These are phyloP conservation scores for Sula dactylatra DNA, from an alignment of 2,113 vertebrate species.

Conservation along the genomic window DNA sequence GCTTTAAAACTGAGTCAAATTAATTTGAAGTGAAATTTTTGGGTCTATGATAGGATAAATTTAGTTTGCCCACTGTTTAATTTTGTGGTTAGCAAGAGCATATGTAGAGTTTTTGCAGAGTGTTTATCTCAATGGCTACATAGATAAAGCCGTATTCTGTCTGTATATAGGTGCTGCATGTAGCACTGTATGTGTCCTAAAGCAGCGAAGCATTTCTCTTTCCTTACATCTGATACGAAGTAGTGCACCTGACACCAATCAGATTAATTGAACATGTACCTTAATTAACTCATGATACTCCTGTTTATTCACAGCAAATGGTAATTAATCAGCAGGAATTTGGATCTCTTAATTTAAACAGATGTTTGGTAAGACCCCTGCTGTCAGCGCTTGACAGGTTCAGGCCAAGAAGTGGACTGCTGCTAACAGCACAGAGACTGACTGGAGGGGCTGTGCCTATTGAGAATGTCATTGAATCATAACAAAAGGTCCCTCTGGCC, in stretches of 20 bases:
- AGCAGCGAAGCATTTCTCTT: background rate
- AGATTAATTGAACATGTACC: constrained; percentile 4
- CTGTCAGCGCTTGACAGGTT: background rate
- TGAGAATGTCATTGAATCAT: background rate
- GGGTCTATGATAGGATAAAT: background rate
- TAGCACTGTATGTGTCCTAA: background rate
- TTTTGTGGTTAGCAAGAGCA: background rate
- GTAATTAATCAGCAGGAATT: constrained; percentile 26
- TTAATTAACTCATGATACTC: constrained; percentile 42
- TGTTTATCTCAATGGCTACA: background rate
- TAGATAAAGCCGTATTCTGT: background rate
- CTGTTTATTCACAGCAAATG: constrained; percentile 45
- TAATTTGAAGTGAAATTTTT: background rate
- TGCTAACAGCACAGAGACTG: background rate
- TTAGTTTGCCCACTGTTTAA: background rate
- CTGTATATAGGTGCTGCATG: background rate
- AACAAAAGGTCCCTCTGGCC: background rate
- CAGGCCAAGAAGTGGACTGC: background rate
- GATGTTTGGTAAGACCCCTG: background rate
- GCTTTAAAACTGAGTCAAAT: background rate
- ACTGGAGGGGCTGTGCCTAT: background rate
- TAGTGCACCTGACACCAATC: background rate
- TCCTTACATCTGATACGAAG: background rate
- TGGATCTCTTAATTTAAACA: constrained; percentile 33
- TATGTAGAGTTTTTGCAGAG: background rate